phyloP scores from a whole-genome alignment of 1,140 invertebrate species.

The Drosophila athabasca region DNA sequence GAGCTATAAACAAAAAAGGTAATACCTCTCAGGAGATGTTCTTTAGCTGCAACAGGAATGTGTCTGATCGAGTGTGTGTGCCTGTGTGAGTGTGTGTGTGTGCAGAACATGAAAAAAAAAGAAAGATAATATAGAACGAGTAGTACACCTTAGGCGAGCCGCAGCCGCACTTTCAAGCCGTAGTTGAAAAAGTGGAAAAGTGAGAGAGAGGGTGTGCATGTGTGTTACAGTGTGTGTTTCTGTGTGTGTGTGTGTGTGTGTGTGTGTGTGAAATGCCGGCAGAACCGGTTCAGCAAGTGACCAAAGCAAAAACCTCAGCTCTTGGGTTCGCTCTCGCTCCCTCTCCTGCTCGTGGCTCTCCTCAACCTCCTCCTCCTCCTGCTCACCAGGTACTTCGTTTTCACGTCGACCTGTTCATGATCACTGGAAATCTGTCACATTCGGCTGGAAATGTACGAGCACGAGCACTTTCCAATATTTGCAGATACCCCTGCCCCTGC shows the following conservation, averaged over 20 bases:
- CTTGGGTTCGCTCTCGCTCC: neutral
- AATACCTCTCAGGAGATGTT: constrained; percentile 17
- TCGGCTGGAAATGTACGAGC: constrained; percentile 7
- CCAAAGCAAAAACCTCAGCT: constrained; percentile 47
- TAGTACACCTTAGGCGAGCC: constrained; percentile 17
- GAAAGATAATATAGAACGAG: constrained; percentile 18
- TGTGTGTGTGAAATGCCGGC: constrained; percentile 66
- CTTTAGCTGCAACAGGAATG: constrained; percentile 28
- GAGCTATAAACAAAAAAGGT: constrained; percentile 47
- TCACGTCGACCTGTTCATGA: constrained; percentile 36
- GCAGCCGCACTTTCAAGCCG: constrained; percentile 29
- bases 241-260: constrained; percentile 20
- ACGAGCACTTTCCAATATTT: neutral
- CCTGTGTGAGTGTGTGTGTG: constrained; percentile 8
- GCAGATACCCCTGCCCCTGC: too few species aligned
- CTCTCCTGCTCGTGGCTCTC: too few species aligned
- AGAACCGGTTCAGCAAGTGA: constrained; percentile 77
- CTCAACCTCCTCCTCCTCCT: too few species aligned
- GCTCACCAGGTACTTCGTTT: constrained; percentile 21
- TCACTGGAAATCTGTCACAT: constrained; percentile 35
- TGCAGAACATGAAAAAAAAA: constrained; percentile 13
- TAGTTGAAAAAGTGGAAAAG: constrained; percentile 46
- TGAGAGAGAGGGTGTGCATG: constrained; percentile 17
- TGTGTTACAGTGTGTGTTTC: constrained; percentile 30
- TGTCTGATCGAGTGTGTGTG: constrained; percentile 15